Base-by-base conservation (phyloP, 2,888 invertebrate genomes). In the Tenthredo scrophulariae region DNA sequence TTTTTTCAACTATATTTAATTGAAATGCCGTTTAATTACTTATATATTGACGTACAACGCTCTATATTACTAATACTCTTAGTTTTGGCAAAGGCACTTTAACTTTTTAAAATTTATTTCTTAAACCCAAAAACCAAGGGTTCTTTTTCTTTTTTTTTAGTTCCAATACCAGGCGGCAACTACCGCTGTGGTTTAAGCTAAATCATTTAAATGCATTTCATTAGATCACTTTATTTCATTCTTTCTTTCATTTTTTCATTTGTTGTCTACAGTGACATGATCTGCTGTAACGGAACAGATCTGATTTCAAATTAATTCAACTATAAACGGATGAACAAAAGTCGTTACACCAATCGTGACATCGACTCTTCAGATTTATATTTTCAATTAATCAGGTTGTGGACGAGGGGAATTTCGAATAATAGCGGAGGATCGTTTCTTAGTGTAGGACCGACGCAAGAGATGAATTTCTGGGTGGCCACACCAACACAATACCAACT, bases 21-120 rank as follows among this genome's bases (percentile, higher is more conserved):
- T 29, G n/a, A 54, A 50, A 54, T 77, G 50, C 54, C 50, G 10
- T 77, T 77, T 50, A n/a, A 62, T 37, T 58, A 67, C 37, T 46
- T 29, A 83, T 29, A 83, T 83, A 83, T 83, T 83, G 83, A 83
- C 50, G 67, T 67, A 83, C 67, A 83, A 83, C 83, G 67, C 67
- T 83, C 83, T 50, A 67, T 46, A 67, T 46, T 67, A 83, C 50
- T 67, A 46, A 89, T 89, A 91, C 89, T 88, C 86, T 89, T 89
- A 89, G 89, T 87, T 90, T 91, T 90, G 86, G 85, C 90, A 91
- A 92, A 92, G 92, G 92, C 92, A 92, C 92, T 92, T 91, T 90
- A 88, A 88, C 88, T 91, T 89, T 89, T 89, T 88, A 86, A 86
- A 87, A 79, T 75, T 87, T 87, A 67, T 85, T 43, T 46, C 54